These are phyloP conservation scores for Caradrina clavipalpis DNA, from an alignment of 2,888 invertebrate species.

Conservation along the genomic window DNA sequence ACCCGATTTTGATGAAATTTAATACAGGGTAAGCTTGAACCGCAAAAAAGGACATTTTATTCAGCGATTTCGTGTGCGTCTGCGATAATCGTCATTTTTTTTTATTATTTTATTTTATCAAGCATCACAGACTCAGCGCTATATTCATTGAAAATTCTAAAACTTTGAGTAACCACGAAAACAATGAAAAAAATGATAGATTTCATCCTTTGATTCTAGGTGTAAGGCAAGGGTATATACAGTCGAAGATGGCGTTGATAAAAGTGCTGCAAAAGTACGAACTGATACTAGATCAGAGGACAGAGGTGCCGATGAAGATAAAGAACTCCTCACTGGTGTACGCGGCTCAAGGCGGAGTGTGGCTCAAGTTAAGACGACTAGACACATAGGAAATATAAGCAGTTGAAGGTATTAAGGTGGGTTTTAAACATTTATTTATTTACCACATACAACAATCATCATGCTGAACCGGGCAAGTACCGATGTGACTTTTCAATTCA, in stretches of 20 bases:
- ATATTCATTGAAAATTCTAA: no score
- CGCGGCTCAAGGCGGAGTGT: slow-evolving; percentile 82
- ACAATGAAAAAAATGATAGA: not conserved
- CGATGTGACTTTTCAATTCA: no score
- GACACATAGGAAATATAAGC: slow-evolving; percentile 22
- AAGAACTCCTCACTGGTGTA: slow-evolving; percentile 80
- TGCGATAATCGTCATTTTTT: no score
- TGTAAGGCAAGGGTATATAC: slow-evolving; percentile 86
- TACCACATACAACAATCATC: no score
- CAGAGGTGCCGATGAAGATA: slow-evolving; percentile 79
- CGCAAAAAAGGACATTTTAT: no score
- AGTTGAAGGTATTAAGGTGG: not conserved
- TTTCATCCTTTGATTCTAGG: slow-evolving; percentile 70
- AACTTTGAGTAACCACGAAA: not conserved
- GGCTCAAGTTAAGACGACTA: slow-evolving; percentile 80
- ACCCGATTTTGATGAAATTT: no score
- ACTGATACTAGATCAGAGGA: slow-evolving; percentile 78
- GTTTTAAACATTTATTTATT: no score
- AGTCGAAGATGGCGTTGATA: slow-evolving; percentile 85
- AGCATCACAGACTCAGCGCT: no score
- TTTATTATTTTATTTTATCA: no score
- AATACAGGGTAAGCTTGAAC: no score
- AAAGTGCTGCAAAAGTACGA: slow-evolving; percentile 83
- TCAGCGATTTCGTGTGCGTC: no score
- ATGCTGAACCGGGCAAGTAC: no score